phyloP scores from a whole-genome alignment of 2,888 invertebrate genomes.

The Mythimna ferrago region DNA sequence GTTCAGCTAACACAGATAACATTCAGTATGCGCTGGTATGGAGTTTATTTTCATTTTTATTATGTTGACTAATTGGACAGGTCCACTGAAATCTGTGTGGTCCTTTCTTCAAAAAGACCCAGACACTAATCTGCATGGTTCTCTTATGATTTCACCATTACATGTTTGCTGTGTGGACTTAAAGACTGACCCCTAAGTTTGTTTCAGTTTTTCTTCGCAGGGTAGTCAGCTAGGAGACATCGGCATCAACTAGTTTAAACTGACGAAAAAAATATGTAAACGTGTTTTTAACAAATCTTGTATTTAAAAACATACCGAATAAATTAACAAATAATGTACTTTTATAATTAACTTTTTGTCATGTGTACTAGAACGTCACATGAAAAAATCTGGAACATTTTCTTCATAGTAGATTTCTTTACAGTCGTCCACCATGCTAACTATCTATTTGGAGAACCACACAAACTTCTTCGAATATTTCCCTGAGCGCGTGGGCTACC shows the following conservation, averaged over 20 bases:
- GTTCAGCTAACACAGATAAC: conserved; percentile 92
- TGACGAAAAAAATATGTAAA: too few species aligned
- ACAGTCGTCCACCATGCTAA: conserved; percentile 93
- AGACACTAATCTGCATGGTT: too few species aligned
- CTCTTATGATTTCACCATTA: too few species aligned
- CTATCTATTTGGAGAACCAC: conserved; percentile 91
- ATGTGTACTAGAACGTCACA: not conserved
- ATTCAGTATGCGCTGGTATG: conserved; percentile 93
- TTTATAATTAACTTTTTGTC: not conserved
- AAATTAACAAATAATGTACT: not conserved
- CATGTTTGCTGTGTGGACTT: too few species aligned
- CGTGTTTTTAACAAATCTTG: too few species aligned
- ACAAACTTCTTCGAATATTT: conserved; percentile 92
- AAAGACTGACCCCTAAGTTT: too few species aligned
- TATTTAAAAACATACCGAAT: not conserved
- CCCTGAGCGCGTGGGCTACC: conserved; percentile 77
- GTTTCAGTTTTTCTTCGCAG: too few species aligned
- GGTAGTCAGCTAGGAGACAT: too few species aligned
- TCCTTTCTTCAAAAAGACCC: too few species aligned
- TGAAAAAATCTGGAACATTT: not conserved
- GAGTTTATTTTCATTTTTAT: conserved; percentile 38
- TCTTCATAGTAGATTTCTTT: conserved; percentile 13
- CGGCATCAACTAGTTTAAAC: too few species aligned
- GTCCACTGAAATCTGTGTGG: too few species aligned
- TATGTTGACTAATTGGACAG: too few species aligned